Conservation (phyloP, 2,888 invertebrate species). For the Blera fallax region DNA sequence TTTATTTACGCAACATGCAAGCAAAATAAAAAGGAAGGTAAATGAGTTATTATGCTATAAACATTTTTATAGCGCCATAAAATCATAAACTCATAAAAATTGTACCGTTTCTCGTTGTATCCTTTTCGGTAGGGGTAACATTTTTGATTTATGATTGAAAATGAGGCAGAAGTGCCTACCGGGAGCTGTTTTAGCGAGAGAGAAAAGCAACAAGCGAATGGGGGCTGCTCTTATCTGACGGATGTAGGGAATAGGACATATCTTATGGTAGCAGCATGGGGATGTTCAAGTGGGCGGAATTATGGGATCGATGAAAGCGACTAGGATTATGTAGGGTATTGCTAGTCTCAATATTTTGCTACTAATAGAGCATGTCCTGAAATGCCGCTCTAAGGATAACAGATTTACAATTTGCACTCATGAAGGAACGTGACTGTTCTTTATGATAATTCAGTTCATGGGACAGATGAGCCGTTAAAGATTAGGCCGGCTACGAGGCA, state of each 20-base stretch:
- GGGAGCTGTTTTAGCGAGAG: background rate
- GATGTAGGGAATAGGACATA: background rate
- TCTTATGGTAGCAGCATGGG: background rate
- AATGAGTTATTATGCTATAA: slow-evolving; percentile 71
- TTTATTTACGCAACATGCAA: slow-evolving; percentile 60
- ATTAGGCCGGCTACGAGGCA: background rate
- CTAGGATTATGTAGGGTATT: slow-evolving; percentile 20
- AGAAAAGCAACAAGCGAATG: slow-evolving; percentile 45
- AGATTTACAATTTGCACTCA: slow-evolving; percentile 65
- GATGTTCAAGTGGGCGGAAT: slow-evolving; percentile 16
- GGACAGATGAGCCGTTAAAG: slow-evolving; percentile 8
- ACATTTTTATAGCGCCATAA: slow-evolving; percentile 69
- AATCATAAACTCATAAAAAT: slow-evolving; percentile 72
- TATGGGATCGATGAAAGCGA: slow-evolving; percentile 17
- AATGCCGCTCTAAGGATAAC: slow-evolving; percentile 38
- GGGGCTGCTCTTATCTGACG: slow-evolving; percentile 19
- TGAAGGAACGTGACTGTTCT: slow-evolving; percentile 50
- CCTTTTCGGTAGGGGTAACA: slow-evolving; percentile 34
- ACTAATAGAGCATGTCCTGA: slow-evolving; percentile 62
- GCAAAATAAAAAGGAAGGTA: slow-evolving; percentile 52
- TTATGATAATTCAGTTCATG: slow-evolving; percentile 44
- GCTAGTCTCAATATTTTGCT: slow-evolving; percentile 1
- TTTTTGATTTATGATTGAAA: slow-evolving; percentile 71
- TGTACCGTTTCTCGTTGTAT: slow-evolving; percentile 38
- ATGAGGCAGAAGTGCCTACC: slow-evolving; percentile 62